A percentile compares a stretch with the other conserved stretches of the same genome.
Conservation (phyloP, 2,113 vertebrate species). For the Tachycineta bicolor region DNA sequence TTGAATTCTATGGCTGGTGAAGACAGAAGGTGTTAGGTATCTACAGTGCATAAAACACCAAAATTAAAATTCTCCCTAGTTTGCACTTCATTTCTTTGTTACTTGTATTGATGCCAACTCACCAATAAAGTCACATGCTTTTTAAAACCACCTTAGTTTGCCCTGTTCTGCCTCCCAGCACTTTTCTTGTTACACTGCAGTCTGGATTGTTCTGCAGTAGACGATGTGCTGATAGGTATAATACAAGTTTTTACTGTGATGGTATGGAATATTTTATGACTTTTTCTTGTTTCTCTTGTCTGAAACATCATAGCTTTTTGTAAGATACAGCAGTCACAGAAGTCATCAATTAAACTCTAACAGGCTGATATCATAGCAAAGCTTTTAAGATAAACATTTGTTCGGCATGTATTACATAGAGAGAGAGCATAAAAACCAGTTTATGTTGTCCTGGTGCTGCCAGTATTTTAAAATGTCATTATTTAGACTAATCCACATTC, state of each 20-base stretch:
- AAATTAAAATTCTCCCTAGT: not conserved
- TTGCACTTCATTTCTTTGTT: not conserved
- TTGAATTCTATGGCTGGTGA: not conserved
- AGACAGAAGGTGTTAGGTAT: not conserved
- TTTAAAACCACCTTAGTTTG: not conserved
- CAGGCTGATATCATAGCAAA: not conserved
- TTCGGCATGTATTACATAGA: accelerated
- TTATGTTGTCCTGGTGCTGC: not conserved
- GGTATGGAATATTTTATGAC: not conserved
- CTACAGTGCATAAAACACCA: not conserved
- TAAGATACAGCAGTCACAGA: not conserved
- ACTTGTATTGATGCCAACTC: not conserved
- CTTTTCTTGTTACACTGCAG: not conserved
- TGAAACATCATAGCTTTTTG: not conserved
- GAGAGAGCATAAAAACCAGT: not conserved
- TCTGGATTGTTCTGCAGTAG: not conserved
- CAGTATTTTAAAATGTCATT: not conserved
- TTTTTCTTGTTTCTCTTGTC: not conserved
- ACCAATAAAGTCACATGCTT: not conserved
- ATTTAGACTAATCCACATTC: not conserved
- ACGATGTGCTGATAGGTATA: not conserved
- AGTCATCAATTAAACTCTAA: not conserved
- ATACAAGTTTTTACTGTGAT: not conserved
- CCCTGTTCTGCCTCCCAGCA: not conserved
- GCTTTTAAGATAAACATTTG: not conserved